These are phyloP conservation scores for Piezodorus guildinii DNA, from an alignment of 1,140 invertebrate species.

Conservation along the genomic window DNA sequence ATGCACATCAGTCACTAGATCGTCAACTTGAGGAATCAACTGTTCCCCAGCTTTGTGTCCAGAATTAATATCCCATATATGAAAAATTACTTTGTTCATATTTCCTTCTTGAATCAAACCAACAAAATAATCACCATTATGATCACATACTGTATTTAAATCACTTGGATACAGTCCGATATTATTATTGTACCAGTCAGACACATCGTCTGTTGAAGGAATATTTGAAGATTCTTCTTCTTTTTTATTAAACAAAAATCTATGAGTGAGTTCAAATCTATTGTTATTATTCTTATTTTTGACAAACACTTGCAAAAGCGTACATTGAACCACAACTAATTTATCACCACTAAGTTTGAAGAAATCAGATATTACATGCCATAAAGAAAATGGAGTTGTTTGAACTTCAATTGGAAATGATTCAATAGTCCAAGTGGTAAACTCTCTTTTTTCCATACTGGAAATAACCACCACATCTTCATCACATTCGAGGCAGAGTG, in stretches of 20 bases:
- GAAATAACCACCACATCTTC: slow-evolving; percentile 12
- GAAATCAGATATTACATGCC: slow-evolving; percentile 19
- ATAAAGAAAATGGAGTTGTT: slow-evolving; percentile 17
- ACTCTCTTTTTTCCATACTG: slow-evolving; percentile 11
- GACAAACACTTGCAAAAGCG: slow-evolving; percentile 22
- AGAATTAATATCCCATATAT: slow-evolving; percentile 24
- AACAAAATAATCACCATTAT: slow-evolving; percentile 25
- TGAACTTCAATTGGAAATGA: slow-evolving; percentile 4
- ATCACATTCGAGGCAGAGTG: slow-evolving; percentile 6
- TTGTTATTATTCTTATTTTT: slow-evolving; percentile 6
- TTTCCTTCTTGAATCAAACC: slow-evolving; percentile 11
- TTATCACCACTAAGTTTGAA: slow-evolving; percentile 20
- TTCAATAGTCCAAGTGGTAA: slow-evolving; percentile 14
- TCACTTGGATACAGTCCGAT: slow-evolving; percentile 25
- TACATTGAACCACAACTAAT: slow-evolving; percentile 24
- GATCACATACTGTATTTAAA: slow-evolving; percentile 20
- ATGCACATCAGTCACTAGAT: neutral
- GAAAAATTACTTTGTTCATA: slow-evolving; percentile 13
- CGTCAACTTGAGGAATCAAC: slow-evolving; percentile 13
- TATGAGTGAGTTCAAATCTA: slow-evolving; percentile 12
- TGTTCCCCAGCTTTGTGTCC: slow-evolving; percentile 19
- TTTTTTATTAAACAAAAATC: slow-evolving; percentile 19
- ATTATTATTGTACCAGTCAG: slow-evolving; percentile 23
- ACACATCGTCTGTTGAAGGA: slow-evolving; percentile 1
- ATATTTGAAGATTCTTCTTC: slow-evolving; percentile 16